Evolutionary conservation across 2,113 vertebrate species (phyloP).

Genomic region (Pterocles burchelli): DNA sequence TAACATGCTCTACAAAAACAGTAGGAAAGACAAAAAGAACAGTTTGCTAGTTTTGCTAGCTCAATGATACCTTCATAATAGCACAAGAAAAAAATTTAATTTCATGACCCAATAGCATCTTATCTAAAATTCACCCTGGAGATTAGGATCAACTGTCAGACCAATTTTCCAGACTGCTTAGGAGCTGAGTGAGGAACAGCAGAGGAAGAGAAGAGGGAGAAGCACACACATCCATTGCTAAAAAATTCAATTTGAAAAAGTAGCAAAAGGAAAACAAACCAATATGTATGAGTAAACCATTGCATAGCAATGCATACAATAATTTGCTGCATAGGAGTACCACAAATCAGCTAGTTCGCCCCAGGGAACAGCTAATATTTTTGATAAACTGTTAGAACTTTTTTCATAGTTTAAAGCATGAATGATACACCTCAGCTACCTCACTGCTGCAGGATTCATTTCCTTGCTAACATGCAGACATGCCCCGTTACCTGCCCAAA

Average conservation of each 20-base stretch:
- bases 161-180: slow-evolving; percentile 17
- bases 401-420: not conserved
- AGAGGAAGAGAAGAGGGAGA: not conserved
- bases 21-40: not conserved
- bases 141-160: slow-evolving; percentile 30
- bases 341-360: not conserved
- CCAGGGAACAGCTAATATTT: accelerated
- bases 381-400: not conserved
- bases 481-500: not conserved
- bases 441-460: not conserved
- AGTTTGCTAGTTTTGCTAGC: not conserved
- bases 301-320: accelerated
- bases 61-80: not conserved
- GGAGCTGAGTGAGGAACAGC: not conserved
- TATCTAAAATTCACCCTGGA: slow-evolving; percentile 32
- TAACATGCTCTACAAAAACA: not conserved
- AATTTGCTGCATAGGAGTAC: not conserved
- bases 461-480: not conserved
- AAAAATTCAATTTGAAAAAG: not conserved
- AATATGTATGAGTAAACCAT: accelerated
- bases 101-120: not conserved
- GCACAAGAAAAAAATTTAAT: not conserved
- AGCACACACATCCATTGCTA: not conserved
- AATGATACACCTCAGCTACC: not conserved
- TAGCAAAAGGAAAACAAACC: not conserved